Evolutionary conservation across 2,888 invertebrate species (phyloP), one percentile per base, ranked within the genome.

Genomic region (Deilephila elpenor): DNA sequence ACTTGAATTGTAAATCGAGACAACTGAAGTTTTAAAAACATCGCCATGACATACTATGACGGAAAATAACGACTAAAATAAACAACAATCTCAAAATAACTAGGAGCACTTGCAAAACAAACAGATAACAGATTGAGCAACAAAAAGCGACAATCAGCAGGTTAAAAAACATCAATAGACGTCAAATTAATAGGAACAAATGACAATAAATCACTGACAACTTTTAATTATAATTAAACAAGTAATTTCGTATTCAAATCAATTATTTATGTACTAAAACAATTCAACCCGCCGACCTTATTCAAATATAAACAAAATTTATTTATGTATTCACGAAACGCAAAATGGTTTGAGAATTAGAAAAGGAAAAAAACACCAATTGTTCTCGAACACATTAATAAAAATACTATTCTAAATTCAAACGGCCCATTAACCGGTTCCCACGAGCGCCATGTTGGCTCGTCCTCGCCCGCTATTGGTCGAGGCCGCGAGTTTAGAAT

Each of bases 361-460:
- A 84, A 83, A 75, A 83, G 83, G 81, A 82, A 84, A 85, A 88
- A 90, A 88, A 88, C 85, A 85, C 79, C 89, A 83, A 93, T 93
- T 91, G 91, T 92, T 90, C 89, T 88, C 51, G 67, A 90, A 90
- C 86, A 87, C 88, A 89, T 89, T 91, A 90, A 89, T 91, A 93
- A 94, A 94, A 94, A 94, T 91, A 90, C 91, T 91, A 93, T 94
- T 94, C 93, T 94, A 93, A 94, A 93, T 93, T 93, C 93, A 93
- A 94, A 94, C 91, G 89, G 91, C 88, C 93, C 91, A 93, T 93
- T 92, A 94, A 93, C 93, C 91, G 93, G 93, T 94, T 94, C 94
- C 93, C 94, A 94, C 93, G 93, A 89, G 90, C 91, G 94, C 94
- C 94, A 94, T 94, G 89, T 92, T 94, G 89, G 88, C 80, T 90